These are phyloP conservation scores for Brachyhypopomus occidentalis DNA, from an alignment of 2,113 vertebrate genomes.

Conservation along the genomic window DNA sequence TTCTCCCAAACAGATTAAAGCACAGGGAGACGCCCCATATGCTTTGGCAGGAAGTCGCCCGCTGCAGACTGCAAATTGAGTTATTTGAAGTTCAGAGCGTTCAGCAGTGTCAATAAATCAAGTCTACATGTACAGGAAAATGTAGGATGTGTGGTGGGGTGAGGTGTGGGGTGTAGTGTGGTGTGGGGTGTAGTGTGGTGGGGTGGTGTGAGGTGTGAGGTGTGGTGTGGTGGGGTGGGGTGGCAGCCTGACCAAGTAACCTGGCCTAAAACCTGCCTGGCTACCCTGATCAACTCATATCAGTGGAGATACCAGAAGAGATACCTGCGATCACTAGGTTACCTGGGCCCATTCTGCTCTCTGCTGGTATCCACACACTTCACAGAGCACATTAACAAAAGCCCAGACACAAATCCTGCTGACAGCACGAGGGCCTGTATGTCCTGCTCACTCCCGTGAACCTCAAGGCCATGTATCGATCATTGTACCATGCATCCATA, in stretches of 20 bases:
- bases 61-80: not conserved
- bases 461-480: not conserved
- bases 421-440: not conserved
- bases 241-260: slow-evolving; percentile 12
- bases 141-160: not conserved
- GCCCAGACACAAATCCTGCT: not conserved
- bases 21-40: not conserved
- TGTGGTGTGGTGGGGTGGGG: not conserved
- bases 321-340: slow-evolving; percentile 38
- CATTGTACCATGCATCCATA: not conserved
- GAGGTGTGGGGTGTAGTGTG: no score
- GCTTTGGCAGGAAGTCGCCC: not conserved
- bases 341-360: slow-evolving; percentile 46
- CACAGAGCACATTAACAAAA: not conserved
- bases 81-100: not conserved
- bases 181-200: not conserved
- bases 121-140: not conserved
- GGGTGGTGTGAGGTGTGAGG: slow-evolving; percentile 4
- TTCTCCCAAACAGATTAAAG: not conserved
- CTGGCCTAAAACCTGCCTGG: slow-evolving; percentile 50
- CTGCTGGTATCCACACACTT: slow-evolving; percentile 43
- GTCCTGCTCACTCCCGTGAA: not conserved
- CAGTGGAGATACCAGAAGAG: slow-evolving; percentile 38
- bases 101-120: not conserved
- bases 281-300: slow-evolving; percentile 55